Conservation (phyloP, 2,888 invertebrate species). For the Nineta flava region DNA sequence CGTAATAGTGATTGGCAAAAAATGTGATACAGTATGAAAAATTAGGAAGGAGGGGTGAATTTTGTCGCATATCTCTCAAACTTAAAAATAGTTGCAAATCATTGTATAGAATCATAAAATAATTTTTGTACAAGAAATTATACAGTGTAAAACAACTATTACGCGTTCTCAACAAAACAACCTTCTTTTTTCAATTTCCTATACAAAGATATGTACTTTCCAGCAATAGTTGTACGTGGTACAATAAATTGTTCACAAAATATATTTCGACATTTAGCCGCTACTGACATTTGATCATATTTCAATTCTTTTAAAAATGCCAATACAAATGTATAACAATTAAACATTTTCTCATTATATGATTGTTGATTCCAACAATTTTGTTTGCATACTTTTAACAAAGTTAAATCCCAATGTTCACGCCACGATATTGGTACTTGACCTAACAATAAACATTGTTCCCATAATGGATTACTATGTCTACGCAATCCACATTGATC, state of each 20-base stretch:
- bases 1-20: too few species aligned
- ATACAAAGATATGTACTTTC: slow-evolving; percentile 72
- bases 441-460: slow-evolving; percentile 52
- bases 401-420: slow-evolving; percentile 51
- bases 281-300: slow-evolving; percentile 52
- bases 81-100: too few species aligned
- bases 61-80: too few species aligned
- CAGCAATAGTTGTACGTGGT: slow-evolving; percentile 63
- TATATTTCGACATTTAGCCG: slow-evolving; percentile 45
- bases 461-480: slow-evolving; percentile 38
- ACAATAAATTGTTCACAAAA: slow-evolving; percentile 73
- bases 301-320: slow-evolving; percentile 58
- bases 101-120: too few species aligned
- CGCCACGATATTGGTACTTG: slow-evolving; percentile 46
- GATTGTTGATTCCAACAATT: slow-evolving; percentile 47
- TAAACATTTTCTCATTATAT: slow-evolving; percentile 61
- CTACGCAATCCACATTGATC: slow-evolving; percentile 58
- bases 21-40: too few species aligned
- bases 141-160: too few species aligned
- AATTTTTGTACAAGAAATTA: too few species aligned
- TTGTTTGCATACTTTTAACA: slow-evolving; percentile 44
- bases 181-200: slow-evolving; percentile 45
- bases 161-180: slow-evolving; percentile 20
- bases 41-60: too few species aligned
- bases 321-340: slow-evolving; percentile 77